phyloP scores from a whole-genome alignment of 2,888 invertebrate species.

The Tuberolachnus salignus region DNA sequence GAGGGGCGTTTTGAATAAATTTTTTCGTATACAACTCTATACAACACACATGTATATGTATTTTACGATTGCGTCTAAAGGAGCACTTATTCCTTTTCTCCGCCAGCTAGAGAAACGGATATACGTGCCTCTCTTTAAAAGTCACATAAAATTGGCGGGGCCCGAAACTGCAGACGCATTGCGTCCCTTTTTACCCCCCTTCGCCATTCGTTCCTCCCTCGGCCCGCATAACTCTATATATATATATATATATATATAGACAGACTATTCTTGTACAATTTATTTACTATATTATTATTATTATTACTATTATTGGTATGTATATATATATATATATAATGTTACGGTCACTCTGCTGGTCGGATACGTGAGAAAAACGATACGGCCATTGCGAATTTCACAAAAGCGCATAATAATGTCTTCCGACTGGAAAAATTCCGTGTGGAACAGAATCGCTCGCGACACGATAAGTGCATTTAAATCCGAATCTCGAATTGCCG shows the following conservation, averaged over 20 bases:
- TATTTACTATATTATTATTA: background rate
- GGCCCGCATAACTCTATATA: slow-evolving; percentile 9
- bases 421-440: too few species aligned
- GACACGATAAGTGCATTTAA: too few species aligned
- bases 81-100: slow-evolving; percentile 1
- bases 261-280: too few species aligned
- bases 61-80: slow-evolving; percentile 47
- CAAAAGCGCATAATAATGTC: too few species aligned
- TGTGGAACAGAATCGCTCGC: too few species aligned
- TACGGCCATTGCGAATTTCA: background rate
- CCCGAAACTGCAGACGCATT: slow-evolving; percentile 44
- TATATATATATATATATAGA: background rate
- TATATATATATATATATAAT: slow-evolving; percentile 17
- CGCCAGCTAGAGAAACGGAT: slow-evolving; percentile 25
- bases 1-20: slow-evolving; percentile 43
- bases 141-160: slow-evolving; percentile 51
- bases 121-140: slow-evolving; percentile 36
- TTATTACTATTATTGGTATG: slow-evolving; percentile 14
- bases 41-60: background rate
- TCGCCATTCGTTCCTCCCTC: background rate
- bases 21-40: background rate
- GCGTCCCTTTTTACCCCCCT: slow-evolving; percentile 17
- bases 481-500: too few species aligned
- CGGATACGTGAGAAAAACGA: slow-evolving; percentile 35
- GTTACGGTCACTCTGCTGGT: background rate